Percentiles rank a stretch among this genome's conserved stretches.
phyloP scores from a whole-genome alignment of 2,797 vertebrate species.

The Pangasius sanitwongsei region DNA sequence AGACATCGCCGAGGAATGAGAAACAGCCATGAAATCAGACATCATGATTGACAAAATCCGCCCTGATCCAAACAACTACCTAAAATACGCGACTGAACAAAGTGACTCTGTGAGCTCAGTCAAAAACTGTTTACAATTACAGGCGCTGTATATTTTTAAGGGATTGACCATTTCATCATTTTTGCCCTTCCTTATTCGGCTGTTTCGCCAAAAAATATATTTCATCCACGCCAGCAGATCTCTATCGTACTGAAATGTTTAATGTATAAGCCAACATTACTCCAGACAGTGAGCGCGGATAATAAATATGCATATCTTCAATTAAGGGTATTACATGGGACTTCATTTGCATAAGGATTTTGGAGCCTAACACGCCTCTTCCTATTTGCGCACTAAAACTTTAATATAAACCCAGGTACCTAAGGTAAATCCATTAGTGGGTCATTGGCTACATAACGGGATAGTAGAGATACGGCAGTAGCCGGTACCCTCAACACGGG shows the following conservation, averaged over 20 bases:
- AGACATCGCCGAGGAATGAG: constrained; percentile 41
- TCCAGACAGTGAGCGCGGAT: constrained; percentile 69
- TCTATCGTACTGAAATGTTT: constrained; percentile 76
- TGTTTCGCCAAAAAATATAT: constrained; percentile 71
- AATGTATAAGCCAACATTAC: constrained; percentile 81
- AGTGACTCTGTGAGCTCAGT: background rate
- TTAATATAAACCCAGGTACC: constrained; percentile 69
- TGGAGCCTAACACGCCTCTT: constrained; percentile 72
- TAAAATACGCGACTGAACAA: background rate
- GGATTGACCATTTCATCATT: constrained; percentile 64
- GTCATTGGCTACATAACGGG: background rate
- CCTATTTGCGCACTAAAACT: constrained; percentile 78
- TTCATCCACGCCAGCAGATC: constrained; percentile 77
- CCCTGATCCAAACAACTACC: background rate
- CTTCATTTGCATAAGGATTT: constrained; percentile 80
- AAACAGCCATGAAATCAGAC: constrained; percentile 18
- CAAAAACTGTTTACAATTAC: constrained; percentile 60
- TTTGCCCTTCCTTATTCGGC: constrained; percentile 59
- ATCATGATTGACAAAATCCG: constrained; percentile 34
- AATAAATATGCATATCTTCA: constrained; percentile 88
- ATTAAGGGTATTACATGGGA: constrained; percentile 80
- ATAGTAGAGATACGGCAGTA: background rate
- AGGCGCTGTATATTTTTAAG: constrained; percentile 66
- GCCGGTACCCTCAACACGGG: background rate
- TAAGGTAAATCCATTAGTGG: constrained; percentile 44